A percentile compares a stretch with the other conserved stretches of the same genome.
Evolutionary conservation across 2,113 vertebrate species (phyloP).

Genomic region (Embiotoca jacksoni): DNA sequence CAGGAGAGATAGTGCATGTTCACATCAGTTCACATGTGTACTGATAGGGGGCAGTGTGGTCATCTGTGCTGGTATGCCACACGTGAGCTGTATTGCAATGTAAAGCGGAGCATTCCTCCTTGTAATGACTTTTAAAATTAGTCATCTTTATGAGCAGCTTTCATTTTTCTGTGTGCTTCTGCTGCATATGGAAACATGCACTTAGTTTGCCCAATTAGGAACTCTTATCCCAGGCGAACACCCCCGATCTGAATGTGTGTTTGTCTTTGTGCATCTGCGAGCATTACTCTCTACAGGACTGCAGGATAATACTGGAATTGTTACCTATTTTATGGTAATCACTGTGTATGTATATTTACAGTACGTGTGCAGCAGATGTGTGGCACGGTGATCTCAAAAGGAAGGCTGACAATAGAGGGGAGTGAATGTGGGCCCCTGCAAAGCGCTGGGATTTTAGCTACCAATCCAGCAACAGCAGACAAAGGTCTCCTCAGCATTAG

Average conservation of each 20-base stretch:
- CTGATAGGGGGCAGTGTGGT: constrained; percentile 78
- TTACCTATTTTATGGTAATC: constrained; percentile 27
- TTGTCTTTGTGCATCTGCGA: not conserved
- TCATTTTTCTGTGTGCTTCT: constrained; percentile 23
- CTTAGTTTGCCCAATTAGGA: constrained; percentile 36
- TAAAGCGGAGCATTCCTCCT: not conserved
- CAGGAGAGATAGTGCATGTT: constrained; percentile 14
- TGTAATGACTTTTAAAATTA: constrained; percentile 44
- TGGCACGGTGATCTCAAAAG: constrained; percentile 45
- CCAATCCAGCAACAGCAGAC: constrained; percentile 64
- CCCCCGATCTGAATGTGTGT: not conserved
- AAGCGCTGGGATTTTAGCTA: constrained; percentile 60
- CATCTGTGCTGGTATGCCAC: constrained; percentile 39
- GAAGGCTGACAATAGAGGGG: constrained; percentile 40
- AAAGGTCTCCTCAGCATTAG: constrained; percentile 56
- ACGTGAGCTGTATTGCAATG: not conserved
- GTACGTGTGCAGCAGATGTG: constrained; percentile 18
- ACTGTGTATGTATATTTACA: not conserved
- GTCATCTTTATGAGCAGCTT: constrained; percentile 6
- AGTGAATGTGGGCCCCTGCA: constrained; percentile 39
- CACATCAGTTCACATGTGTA: constrained; percentile 30
- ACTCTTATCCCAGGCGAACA: constrained; percentile 17
- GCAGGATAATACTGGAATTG: constrained; percentile 26
- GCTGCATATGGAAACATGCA: constrained; percentile 15
- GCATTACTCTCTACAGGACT: not conserved